Base-by-base conservation (phyloP, 2,797 vertebrate species). In the Hyperoplus immaculatus region DNA sequence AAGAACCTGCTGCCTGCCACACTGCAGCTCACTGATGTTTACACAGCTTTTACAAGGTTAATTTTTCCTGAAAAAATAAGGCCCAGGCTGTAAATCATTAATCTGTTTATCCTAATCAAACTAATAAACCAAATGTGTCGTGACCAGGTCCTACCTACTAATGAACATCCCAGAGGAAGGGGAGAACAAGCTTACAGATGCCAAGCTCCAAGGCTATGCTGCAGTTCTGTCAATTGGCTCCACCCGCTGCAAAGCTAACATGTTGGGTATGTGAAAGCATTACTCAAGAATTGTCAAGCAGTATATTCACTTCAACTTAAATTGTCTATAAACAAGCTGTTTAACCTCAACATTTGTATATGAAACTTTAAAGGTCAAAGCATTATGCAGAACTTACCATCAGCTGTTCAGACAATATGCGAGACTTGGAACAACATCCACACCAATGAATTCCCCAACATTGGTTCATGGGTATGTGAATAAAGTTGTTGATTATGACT, bases 401-500 rank as follows among this genome's bases (percentile, higher is more conserved):
- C 97, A 0, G 94, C 96, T 6, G 96, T 99, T 41, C 98, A 99
- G 92, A 93, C 96, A 1, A 88, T 98, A 38, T 99, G 98, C 71
- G 98, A 99, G 58, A 97, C 97, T 0, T 99, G 98, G 98, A 99
- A 97, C 90, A 96, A 92, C 88, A 96, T 99, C 87, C 96, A 96
- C 80, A 99, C 98, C 78, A 99, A 97, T 36, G 98, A 99, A 83
- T 99, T 99, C 80, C 98, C 98, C 53, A 99, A 98, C 91, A 97
- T 99, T 5, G 98, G 98, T 59, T 99, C 98, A 0, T 99, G 98
- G 98, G 98, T 99, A 94, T 72, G 97, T 78, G 29, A 14, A 4
- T 8, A 14, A 45, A 58, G 13, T 15, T 50, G 13, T 45, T 73
- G 6, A 6, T 53, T 45, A 43, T 64, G 10, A 15, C 4, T 47